Conservation (phyloP, 2,888 invertebrate genomes). For the Philonicus albiceps region DNA sequence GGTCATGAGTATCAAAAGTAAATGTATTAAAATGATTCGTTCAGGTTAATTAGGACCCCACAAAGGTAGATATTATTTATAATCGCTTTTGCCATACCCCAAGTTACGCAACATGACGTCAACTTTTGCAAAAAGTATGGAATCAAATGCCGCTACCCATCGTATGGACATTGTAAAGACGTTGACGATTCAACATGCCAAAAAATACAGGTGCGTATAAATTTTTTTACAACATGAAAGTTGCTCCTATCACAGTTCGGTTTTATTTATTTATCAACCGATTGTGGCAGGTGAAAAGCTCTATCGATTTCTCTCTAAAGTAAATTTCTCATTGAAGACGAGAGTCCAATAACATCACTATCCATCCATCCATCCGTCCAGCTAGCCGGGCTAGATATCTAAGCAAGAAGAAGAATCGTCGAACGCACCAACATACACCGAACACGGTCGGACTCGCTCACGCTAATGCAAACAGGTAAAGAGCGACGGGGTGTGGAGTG, state of each 20-base stretch:
- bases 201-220: background rate
- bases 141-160: background rate
- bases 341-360: constrained; percentile 25
- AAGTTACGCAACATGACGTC: background rate
- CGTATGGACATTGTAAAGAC: background rate
- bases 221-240: background rate
- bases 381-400: background rate
- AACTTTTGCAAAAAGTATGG: background rate
- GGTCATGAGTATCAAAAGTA: background rate
- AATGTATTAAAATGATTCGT: background rate
- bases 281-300: constrained; percentile 20
- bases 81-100: background rate
- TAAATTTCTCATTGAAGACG: constrained; percentile 11
- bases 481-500: background rate
- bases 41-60: background rate
- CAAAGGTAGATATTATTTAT: background rate
- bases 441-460: background rate
- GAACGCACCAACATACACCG: background rate
- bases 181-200: background rate
- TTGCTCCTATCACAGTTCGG: background rate
- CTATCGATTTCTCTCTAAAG: constrained; percentile 27
- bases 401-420: constrained; percentile 1
- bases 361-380: background rate
- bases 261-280: background rate
- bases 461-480: constrained; percentile 13